Base-by-base conservation (phyloP, 2,113 vertebrate genomes). In the Phrynocephalus versicolor region DNA sequence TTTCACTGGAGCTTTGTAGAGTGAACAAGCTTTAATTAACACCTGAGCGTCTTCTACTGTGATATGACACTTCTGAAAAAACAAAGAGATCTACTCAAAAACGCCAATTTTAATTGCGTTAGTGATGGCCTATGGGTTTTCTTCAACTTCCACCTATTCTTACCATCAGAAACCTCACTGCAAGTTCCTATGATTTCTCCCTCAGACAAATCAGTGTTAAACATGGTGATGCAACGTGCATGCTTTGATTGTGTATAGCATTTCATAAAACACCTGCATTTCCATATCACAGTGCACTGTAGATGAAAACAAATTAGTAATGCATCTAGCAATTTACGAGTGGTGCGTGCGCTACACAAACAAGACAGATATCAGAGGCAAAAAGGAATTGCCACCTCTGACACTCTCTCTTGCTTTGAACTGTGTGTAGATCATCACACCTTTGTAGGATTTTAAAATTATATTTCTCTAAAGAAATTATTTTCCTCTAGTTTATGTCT, bases 11-110 rank as follows among this genome's bases (percentile, higher is more conserved):
- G 84, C 82, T 90, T 90, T 88, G 90, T 65, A 51, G 76, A 88
- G 85, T 82, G 88, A 27, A 82, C 85, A 90, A 89, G n/a, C 84
- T 86, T 93, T 94, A 90, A 93, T 92, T 93, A 92, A 90, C 91
- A 92, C 86, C 67, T 85, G 82, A 69, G 84, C 85, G 83, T 92
- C 85, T 91, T 92, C 89, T 87, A 82, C 90, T 82, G 81, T 89
- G 84, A 57, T 91, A 93, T 93, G 90, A 39, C 71, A 86, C 81
- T 86, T 83, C 86, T 87, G 76, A 78, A 92, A 94, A 83, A 79
- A 91, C 94, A 90, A 84, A 91, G 81, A 89, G 79, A 90, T 91
- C 45, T 90, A 88, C 79, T 92, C 6, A 76, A 90, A 92, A 89
- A 85, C 90, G 83, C 37, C 45, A 88, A 3, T 91, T 91, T 87